A percentile compares a stretch with the other conserved stretches of the same genome.
Evolutionary conservation across 23 tunicate genomes (phyloP).

Genomic region (Trididemnum miniatum): DNA sequence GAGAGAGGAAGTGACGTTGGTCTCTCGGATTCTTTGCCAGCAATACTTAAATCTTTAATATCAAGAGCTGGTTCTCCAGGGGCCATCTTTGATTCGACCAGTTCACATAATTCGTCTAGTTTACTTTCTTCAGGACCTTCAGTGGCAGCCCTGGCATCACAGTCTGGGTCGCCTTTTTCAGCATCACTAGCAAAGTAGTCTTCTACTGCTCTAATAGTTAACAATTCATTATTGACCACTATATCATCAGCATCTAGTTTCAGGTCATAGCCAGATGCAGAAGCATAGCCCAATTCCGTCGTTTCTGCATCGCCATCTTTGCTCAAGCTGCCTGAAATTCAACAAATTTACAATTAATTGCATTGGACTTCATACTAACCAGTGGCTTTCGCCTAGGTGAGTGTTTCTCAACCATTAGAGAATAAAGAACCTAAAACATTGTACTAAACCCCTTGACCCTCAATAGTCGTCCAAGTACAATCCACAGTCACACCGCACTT

Average conservation of each 20-base stretch:
- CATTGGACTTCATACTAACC: too few relatives aligned
- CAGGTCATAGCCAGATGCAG: constrained; percentile 30
- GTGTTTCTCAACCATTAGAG: too few relatives aligned
- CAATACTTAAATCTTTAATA: not conserved
- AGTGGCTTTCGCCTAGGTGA: too few relatives aligned
- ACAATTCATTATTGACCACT: constrained; percentile 49
- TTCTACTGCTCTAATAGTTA: constrained; percentile 39
- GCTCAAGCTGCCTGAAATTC: not conserved
- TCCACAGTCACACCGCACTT: too few relatives aligned
- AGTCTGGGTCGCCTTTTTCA: not conserved
- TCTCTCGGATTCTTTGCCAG: constrained; percentile 5
- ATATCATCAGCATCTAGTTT: constrained; percentile 40
- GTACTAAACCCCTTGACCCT: too few relatives aligned
- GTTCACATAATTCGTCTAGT: not conserved
- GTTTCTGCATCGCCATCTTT: too few relatives aligned
- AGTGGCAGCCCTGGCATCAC: not conserved
- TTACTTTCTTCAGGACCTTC: not conserved
- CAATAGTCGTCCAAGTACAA: too few relatives aligned
- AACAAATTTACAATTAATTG: too few relatives aligned
- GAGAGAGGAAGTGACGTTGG: constrained; percentile 23
- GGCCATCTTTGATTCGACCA: constrained; percentile 9
- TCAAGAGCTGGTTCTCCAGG: constrained; percentile 9
- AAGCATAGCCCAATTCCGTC: too few relatives aligned
- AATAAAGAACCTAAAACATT: too few relatives aligned
- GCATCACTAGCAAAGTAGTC: constrained; percentile 40